These are phyloP conservation scores for Lithophane leautieri DNA, from an alignment of 2,888 invertebrate species.

Conservation along the genomic window DNA sequence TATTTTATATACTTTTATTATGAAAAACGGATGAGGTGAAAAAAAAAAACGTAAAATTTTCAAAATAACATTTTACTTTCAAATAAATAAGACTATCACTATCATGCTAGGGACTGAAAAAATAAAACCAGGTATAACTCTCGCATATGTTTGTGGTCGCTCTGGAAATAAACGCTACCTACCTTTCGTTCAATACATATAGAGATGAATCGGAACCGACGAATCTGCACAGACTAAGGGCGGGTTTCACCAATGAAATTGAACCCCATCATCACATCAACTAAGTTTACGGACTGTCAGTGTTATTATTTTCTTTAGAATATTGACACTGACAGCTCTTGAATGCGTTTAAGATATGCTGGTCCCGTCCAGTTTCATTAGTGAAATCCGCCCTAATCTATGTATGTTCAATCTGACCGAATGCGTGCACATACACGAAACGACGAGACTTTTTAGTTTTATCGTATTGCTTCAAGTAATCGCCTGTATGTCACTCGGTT, in stretches of 20 bases:
- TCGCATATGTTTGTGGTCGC: not conserved
- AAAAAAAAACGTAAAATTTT: conserved; percentile 74
- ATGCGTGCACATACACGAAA: not conserved
- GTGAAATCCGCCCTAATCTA: not conserved
- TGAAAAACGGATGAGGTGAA: conserved; percentile 43
- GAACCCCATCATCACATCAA: too few species aligned
- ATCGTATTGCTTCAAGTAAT: not conserved
- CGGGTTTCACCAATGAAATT: too few species aligned
- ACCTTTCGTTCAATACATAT: not conserved
- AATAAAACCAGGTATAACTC: conserved; percentile 48
- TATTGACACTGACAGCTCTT: too few species aligned
- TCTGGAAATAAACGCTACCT: not conserved
- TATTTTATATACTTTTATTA: conserved; percentile 5
- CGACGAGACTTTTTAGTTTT: not conserved
- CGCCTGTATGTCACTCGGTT: too few species aligned
- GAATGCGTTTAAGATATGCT: too few species aligned
- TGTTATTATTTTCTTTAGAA: too few species aligned
- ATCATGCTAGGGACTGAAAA: conserved; percentile 59
- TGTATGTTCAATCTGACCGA: not conserved
- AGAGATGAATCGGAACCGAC: not conserved
- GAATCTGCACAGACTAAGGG: not conserved
- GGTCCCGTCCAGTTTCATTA: too few species aligned
- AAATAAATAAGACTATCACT: conserved; percentile 80
- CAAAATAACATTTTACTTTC: conserved; percentile 84
- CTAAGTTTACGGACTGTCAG: too few species aligned